A percentile compares a stretch with the other conserved stretches of the same genome.
These are phyloP conservation scores for Imbricaverruca yamaguchii DNA, from an alignment of 2,888 invertebrate species.

Conservation along the genomic window DNA sequence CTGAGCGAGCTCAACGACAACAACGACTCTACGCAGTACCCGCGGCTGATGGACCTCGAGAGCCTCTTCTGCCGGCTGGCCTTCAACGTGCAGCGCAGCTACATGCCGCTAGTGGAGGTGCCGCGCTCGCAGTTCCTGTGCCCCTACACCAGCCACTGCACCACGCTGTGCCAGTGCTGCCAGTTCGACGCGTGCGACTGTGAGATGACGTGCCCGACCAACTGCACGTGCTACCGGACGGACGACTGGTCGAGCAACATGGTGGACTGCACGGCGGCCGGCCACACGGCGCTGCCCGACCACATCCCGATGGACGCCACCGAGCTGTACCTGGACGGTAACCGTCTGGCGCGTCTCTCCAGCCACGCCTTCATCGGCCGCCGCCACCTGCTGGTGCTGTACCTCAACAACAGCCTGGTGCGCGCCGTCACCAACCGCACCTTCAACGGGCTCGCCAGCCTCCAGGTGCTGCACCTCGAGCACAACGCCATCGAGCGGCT, in stretches of 20 bases:
- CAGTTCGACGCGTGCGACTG: slow-evolving; percentile 86
- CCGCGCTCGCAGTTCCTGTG: slow-evolving; percentile 70
- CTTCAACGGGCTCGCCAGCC: slow-evolving; percentile 67
- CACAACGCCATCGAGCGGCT: slow-evolving; percentile 63
- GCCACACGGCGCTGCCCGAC: slow-evolving; percentile 57
- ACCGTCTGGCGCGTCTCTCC: slow-evolving; percentile 63
- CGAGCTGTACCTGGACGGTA: slow-evolving; percentile 77
- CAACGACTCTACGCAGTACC: slow-evolving; percentile 67
- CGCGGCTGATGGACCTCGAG: slow-evolving; percentile 70
- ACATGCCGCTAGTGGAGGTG: slow-evolving; percentile 37
- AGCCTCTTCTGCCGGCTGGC: slow-evolving; percentile 66
- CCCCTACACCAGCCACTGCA: slow-evolving; percentile 72
- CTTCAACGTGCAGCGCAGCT: slow-evolving; percentile 41
- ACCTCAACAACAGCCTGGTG: slow-evolving; percentile 68
- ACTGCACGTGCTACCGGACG: slow-evolving; percentile 72
- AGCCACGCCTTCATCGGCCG: slow-evolving; percentile 80
- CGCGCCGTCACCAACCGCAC: slow-evolving; percentile 66
- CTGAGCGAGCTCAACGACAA: slow-evolving; percentile 66
- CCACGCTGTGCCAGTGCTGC: slow-evolving; percentile 79
- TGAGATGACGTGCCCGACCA: slow-evolving; percentile 80
- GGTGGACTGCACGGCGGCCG: slow-evolving; percentile 60
- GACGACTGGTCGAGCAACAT: slow-evolving; percentile 77
- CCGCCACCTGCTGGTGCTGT: slow-evolving; percentile 65
- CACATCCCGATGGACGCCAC: slow-evolving; percentile 83
- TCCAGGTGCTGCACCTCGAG: slow-evolving; percentile 67